Base-by-base conservation (phyloP, 2,888 invertebrate species). In the Andrena trimmerana region DNA sequence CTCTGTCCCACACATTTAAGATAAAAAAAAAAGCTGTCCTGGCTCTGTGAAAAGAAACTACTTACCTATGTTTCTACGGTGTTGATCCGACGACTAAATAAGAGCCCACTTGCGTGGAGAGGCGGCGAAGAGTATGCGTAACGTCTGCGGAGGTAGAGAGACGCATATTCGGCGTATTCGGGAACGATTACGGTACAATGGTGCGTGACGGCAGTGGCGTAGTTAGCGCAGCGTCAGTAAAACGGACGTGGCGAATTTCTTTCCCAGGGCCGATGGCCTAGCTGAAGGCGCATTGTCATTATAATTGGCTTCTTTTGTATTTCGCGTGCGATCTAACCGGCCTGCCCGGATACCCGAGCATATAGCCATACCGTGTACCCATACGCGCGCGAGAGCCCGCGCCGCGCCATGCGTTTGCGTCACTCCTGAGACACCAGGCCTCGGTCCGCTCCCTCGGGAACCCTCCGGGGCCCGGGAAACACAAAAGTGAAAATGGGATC, bases 251-350 rank as follows among this genome's bases (percentile, higher is more conserved):
- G 92, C 90, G 91, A 92, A 92, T 92, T 92, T 93, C 92, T 92
- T 93, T 93, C 93, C 93, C 93, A 92, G 90, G 92, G 88, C 87
- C 88, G 88, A 31, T 72, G 65, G 70, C 80, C 86, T 88, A 90
- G 89, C 90, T 86, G 89, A 87, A 87, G 86, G 87, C 86, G 90
- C 92, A 93, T 93, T 93, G 94, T 93, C 94, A 94, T 94, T 94
- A 90, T 94, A 93, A 93, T 93, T 93, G 93, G 92, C 91, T 90
- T 78, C 91, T 91, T 92, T 93, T 93, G 92, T 92, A 91, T 91
- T 92, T 92, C 90, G 90, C 92, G 90, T 91, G 92, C 91, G 91
- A 92, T 92, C 90, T 90, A 90, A 91, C 91, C 90, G 90, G 87
- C 87, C 88, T 76, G 83, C 75, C 88, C 84, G 86, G 89, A 83